phyloP scores from a whole-genome alignment of 2,797 vertebrate species.

The Chelidonichthys spinosus region DNA sequence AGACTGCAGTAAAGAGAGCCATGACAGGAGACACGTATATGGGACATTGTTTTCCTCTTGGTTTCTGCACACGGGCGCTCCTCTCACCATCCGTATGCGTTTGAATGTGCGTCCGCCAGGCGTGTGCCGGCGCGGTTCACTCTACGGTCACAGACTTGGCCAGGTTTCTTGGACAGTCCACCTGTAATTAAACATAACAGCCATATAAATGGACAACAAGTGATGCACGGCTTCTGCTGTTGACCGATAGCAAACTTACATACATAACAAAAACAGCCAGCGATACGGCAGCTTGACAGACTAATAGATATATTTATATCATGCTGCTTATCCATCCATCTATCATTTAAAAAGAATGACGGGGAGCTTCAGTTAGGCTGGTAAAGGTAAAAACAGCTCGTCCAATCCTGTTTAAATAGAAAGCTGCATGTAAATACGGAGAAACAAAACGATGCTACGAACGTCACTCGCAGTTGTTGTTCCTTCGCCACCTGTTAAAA shows the following conservation, averaged over 20 bases:
- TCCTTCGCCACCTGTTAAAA: not conserved
- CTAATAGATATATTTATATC: not conserved
- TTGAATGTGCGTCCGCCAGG: constrained; percentile 32
- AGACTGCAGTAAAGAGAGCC: constrained; percentile 66
- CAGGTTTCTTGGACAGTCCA: constrained; percentile 98
- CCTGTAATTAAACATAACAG: constrained; percentile 80
- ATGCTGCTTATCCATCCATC: too few relatives aligned
- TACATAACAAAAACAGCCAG: constrained; percentile 26
- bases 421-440: not conserved
- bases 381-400: too few relatives aligned
- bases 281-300: constrained; percentile 4
- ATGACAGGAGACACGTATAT: constrained; percentile 51
- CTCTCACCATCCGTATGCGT: constrained; percentile 13
- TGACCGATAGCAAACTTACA: constrained; percentile 17
- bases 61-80: constrained; percentile 42
- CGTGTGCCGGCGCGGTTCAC: constrained; percentile 74
- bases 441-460: not conserved
- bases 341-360: too few relatives aligned
- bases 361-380: too few relatives aligned
- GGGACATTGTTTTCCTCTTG: constrained; percentile 44
- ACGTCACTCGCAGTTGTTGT: not conserved
- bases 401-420: not conserved
- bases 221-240: not conserved
- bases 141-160: constrained; percentile 99
- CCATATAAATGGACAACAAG: constrained; percentile 3